Evolutionary conservation across 2,888 invertebrate genomes (phyloP).

Genomic region (Andricus curvator): DNA sequence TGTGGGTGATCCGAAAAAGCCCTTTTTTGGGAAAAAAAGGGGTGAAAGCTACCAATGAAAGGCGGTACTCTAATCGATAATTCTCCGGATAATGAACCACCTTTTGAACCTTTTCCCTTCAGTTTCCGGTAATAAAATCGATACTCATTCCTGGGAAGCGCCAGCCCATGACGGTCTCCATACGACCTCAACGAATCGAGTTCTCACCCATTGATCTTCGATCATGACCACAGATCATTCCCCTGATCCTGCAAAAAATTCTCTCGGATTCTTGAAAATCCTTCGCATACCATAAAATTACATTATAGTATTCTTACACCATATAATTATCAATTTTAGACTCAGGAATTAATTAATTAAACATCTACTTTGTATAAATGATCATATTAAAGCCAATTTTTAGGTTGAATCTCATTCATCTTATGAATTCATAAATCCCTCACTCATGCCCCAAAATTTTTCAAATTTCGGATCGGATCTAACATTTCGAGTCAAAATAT

Average conservation of each 20-base stretch:
- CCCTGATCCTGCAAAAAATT: not conserved
- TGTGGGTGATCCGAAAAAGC: not conserved
- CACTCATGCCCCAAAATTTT: no score
- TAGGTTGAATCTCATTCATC: no score
- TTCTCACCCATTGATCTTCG: conserved; percentile 58
- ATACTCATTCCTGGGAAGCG: conserved; percentile 62
- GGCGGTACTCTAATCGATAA: not conserved
- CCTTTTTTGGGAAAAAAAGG: not conserved
- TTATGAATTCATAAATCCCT: no score
- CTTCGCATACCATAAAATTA: no score
- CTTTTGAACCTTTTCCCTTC: not conserved
- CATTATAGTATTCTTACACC: no score
- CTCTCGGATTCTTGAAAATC: not conserved
- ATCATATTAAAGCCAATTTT: no score
- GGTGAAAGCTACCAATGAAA: not conserved
- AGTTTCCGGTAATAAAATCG: conserved; percentile 39
- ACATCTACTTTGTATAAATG: no score
- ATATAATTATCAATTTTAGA: no score
- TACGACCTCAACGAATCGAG: conserved; percentile 61
- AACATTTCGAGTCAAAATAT: no score
- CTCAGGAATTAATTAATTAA: no score
- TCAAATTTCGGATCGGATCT: no score
- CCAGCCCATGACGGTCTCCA: conserved; percentile 64
- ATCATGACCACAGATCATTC: conserved; percentile 36
- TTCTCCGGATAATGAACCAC: not conserved